Percentiles rank a stretch among this genome's conserved stretches.
Evolutionary conservation across 2,113 vertebrate genomes (phyloP).

Genomic region (Daubentonia madagascariensis): DNA sequence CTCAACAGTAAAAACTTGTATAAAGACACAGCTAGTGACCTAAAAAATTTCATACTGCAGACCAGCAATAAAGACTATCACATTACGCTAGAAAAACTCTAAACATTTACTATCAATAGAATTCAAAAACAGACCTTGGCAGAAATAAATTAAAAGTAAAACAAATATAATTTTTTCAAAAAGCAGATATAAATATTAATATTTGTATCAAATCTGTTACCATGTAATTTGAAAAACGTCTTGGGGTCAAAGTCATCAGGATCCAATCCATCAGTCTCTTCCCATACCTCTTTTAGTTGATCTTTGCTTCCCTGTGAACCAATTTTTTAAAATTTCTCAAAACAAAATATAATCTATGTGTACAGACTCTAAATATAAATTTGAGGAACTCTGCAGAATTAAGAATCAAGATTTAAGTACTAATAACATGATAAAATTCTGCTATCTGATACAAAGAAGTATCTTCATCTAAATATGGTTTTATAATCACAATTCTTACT

Average conservation of each 20-base stretch:
- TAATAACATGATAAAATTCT: conserved; percentile 46
- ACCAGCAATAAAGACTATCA: conserved; percentile 12
- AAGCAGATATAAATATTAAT: conserved; percentile 43
- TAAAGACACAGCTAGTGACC: not conserved
- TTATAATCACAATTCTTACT: conserved; percentile 81
- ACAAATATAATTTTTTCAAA: conserved; percentile 50
- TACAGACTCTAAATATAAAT: conserved; percentile 32
- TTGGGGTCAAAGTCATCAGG: conserved; percentile 97
- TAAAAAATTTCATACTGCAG: not conserved
- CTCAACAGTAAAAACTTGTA: not conserved
- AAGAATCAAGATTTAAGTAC: conserved; percentile 38
- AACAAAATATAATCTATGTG: conserved; percentile 41
- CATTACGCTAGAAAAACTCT: not conserved
- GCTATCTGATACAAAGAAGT: conserved; percentile 39
- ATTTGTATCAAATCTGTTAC: conserved; percentile 84
- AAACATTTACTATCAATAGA: not conserved
- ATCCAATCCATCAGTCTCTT: conserved; percentile 96
- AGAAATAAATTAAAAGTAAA: conserved; percentile 22
- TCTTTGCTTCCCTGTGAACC: conserved; percentile 94
- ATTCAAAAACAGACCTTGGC: not conserved
- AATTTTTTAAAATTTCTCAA: conserved; percentile 61
- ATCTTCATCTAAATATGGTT: not conserved
- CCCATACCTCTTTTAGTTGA: conserved; percentile 98
- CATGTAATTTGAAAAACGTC: conserved; percentile 98
- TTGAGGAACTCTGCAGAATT: conserved; percentile 27